Evolutionary conservation across 2,888 invertebrate genomes (phyloP).

Genomic region (Pristionchus japonicus): DNA sequence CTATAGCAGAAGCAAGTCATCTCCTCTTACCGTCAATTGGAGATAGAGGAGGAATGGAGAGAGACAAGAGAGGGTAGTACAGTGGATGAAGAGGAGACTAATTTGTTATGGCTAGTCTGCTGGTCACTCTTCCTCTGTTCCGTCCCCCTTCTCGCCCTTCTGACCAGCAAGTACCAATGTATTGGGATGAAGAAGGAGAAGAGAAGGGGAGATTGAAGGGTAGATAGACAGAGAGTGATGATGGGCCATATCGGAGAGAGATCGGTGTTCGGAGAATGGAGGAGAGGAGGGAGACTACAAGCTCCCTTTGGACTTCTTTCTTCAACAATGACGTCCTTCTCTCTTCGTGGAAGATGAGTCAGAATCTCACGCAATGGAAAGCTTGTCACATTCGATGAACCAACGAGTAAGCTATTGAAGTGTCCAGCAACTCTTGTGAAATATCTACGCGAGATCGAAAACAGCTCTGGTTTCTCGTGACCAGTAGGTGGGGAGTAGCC

Average conservation of each 20-base stretch:
- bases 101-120: slow-evolving; percentile 13
- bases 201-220: background rate
- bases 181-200: background rate
- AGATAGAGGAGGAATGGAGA: background rate
- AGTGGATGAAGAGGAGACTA: background rate
- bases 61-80: background rate
- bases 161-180: background rate
- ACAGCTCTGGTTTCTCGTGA: background rate
- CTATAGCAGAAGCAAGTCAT: background rate
- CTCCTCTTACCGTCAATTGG: slow-evolving; percentile 24
- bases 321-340: background rate
- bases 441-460: background rate
- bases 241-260: background rate
- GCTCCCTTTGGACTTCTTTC: background rate
- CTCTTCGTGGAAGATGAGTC: background rate
- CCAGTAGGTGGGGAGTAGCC: background rate
- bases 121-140: slow-evolving; percentile 23
- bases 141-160: background rate
- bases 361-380: background rate
- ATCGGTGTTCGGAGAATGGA: background rate
- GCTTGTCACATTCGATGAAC: slow-evolving; percentile 13
- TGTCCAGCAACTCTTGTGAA: background rate
- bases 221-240: background rate
- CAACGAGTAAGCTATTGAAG: background rate
- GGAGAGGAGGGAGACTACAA: background rate